These are phyloP conservation scores for Antheraea mylitta DNA, from an alignment of 1,140 invertebrate species.

Conservation along the genomic window DNA sequence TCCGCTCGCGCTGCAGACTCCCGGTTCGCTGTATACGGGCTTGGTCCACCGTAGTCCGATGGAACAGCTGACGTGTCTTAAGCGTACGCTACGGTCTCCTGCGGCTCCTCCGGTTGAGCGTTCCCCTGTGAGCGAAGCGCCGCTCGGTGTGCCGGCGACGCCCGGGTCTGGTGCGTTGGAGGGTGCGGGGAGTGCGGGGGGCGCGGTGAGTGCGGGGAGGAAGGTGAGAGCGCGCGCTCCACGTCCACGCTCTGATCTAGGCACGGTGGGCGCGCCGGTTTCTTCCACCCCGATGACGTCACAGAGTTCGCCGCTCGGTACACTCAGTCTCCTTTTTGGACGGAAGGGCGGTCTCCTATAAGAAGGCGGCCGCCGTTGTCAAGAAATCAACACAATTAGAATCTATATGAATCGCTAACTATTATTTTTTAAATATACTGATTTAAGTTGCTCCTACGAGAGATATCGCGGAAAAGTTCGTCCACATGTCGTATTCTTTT, in stretches of 20 bases:
- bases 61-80: constrained; percentile 87
- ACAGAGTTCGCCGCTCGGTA: constrained; percentile 83
- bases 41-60: constrained; percentile 84
- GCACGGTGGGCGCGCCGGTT: constrained; percentile 74
- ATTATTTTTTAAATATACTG: too few species aligned
- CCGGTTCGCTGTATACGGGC: constrained; percentile 79
- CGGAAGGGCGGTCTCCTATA: constrained; percentile 89
- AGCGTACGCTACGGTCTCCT: constrained; percentile 76
- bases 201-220: constrained; percentile 65
- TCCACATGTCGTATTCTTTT: constrained; percentile 12
- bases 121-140: constrained; percentile 39
- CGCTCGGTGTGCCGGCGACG: constrained; percentile 77
- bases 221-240: constrained; percentile 56
- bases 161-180: constrained; percentile 68
- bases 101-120: constrained; percentile 50
- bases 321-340: constrained; percentile 89
- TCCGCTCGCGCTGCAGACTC: constrained; percentile 80
- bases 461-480: neutral
- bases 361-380: neutral
- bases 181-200: constrained; percentile 58
- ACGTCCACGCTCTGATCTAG: constrained; percentile 63
- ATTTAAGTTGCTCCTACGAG: neutral
- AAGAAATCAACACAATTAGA: neutral
- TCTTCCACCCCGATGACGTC: constrained; percentile 64
- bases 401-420: neutral